Conservation (phyloP, 2,888 invertebrate species). For the Melanargia galathea region DNA sequence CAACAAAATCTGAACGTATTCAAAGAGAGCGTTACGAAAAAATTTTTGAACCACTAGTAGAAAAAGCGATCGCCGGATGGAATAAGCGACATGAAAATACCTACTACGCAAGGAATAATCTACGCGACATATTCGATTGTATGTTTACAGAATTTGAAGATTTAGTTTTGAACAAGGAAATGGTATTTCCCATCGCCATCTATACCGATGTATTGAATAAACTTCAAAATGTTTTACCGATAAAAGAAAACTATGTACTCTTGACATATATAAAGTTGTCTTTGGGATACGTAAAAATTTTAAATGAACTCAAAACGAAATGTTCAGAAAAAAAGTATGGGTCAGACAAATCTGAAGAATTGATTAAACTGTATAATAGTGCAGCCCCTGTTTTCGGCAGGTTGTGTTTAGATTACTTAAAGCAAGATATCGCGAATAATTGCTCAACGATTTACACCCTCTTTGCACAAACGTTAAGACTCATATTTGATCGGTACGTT, state of each 20-base stretch:
- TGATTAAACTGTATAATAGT: slow-evolving; percentile 45
- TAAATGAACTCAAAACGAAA: slow-evolving; percentile 35
- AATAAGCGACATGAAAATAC: slow-evolving; percentile 42
- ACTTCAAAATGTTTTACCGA: slow-evolving; percentile 47
- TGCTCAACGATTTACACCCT: slow-evolving; percentile 58
- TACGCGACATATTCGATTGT: slow-evolving; percentile 45
- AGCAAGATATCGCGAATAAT: slow-evolving; percentile 52
- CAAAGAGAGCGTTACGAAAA: slow-evolving; percentile 53
- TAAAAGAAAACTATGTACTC: slow-evolving; percentile 56
- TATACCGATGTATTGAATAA: slow-evolving; percentile 46
- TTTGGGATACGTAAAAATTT: slow-evolving; percentile 47
- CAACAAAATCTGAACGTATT: slow-evolving; percentile 46
- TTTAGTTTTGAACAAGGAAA: slow-evolving; percentile 43
- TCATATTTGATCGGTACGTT: slow-evolving; percentile 33
- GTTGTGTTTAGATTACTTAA: slow-evolving; percentile 52
- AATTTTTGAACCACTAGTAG: slow-evolving; percentile 52
- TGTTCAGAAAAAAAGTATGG: slow-evolving; percentile 38
- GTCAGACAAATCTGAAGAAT: slow-evolving; percentile 37
- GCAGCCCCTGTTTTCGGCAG: slow-evolving; percentile 51
- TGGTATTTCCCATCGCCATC: slow-evolving; percentile 47
- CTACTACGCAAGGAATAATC: slow-evolving; percentile 44
- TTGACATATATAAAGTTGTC: slow-evolving; percentile 56
- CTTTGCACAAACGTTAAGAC: slow-evolving; percentile 49
- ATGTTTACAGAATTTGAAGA: slow-evolving; percentile 47
- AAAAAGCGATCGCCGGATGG: slow-evolving; percentile 49